Evolutionary conservation across 2,797 vertebrate genomes (phyloP).

Genomic region (Pterois miles): DNA sequence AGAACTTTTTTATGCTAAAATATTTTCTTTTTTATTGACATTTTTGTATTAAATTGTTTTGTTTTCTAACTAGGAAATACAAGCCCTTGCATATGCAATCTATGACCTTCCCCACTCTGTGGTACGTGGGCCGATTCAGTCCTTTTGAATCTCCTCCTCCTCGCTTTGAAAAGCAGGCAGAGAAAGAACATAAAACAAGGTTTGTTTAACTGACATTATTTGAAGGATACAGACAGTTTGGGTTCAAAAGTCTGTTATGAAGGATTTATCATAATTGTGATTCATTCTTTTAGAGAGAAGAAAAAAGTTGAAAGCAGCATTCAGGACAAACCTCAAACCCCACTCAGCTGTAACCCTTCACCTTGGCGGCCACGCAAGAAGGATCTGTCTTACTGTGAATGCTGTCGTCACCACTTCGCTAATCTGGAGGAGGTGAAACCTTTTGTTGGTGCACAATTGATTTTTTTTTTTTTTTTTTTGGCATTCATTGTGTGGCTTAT

Average conservation of each 20-base stretch:
- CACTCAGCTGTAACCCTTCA: conserved; percentile 53
- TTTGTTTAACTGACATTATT: conserved; percentile 49
- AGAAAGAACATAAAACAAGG: conserved; percentile 67
- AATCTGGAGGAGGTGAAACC: conserved; percentile 81
- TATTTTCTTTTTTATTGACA: neutral
- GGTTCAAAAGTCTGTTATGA: neutral
- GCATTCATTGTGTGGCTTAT: neutral
- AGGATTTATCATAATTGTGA: neutral
- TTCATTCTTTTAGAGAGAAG: conserved; percentile 52
- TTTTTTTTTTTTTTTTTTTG: neutral
- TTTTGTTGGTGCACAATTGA: neutral
- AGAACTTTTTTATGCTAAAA: neutral
- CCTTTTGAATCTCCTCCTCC: conserved; percentile 83
- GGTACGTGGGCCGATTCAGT: conserved; percentile 82
- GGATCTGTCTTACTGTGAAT: conserved; percentile 86
- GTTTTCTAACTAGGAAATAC: conserved; percentile 83
- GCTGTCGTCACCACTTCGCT: conserved; percentile 85
- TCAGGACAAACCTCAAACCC: conserved; percentile 55
- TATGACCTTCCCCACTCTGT: conserved; percentile 85
- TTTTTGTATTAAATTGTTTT: neutral
- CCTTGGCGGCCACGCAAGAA: conserved; percentile 73
- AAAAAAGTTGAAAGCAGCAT: conserved; percentile 44
- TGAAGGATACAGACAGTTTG: neutral
- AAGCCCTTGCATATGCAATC: conserved; percentile 88
- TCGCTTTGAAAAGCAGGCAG: conserved; percentile 53